These are phyloP conservation scores for Xiphydria camelus DNA, from an alignment of 2,888 invertebrate genomes.

Conservation along the genomic window DNA sequence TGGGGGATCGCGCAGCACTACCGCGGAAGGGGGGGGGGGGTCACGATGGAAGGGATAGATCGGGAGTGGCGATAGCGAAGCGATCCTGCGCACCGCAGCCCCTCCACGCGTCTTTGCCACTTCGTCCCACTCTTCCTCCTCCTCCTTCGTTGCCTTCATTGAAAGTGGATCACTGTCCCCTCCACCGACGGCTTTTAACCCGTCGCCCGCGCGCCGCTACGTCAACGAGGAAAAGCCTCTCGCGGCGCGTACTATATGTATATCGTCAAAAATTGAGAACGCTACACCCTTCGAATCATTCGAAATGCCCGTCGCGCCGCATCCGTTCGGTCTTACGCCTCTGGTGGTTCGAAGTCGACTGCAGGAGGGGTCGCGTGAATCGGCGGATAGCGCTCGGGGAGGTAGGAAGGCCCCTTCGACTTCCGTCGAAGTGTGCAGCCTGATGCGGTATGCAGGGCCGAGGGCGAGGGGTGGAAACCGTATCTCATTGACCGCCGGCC, in stretches of 20 bases:
- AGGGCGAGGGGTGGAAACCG: constrained; percentile 41
- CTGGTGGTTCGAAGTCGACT: no score
- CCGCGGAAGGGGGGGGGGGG: not conserved
- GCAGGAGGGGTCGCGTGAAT: not conserved
- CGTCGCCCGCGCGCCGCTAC: no score
- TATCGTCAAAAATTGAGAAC: no score
- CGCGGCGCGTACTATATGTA: no score
- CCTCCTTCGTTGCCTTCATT: constrained; percentile 1
- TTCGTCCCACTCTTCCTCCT: not conserved
- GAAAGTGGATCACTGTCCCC: constrained; percentile 5
- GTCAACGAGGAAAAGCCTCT: no score
- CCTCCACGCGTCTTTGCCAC: no score
- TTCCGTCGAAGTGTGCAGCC: not conserved
- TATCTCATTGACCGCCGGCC: constrained; percentile 58
- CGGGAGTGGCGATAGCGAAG: not conserved
- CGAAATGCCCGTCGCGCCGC: no score
- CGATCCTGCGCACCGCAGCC: not conserved
- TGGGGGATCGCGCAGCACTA: not conserved
- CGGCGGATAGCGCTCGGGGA: not conserved
- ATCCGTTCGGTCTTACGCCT: no score
- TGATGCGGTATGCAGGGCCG: constrained; percentile 3
- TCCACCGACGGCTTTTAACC: no score
- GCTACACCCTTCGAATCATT: no score
- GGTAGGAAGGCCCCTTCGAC: not conserved
- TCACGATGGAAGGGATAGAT: constrained; percentile 1